Evolutionary conservation across 2,113 vertebrate species (phyloP), one percentile per base, ranked within the genome.

Genomic region (Sialia sialis): DNA sequence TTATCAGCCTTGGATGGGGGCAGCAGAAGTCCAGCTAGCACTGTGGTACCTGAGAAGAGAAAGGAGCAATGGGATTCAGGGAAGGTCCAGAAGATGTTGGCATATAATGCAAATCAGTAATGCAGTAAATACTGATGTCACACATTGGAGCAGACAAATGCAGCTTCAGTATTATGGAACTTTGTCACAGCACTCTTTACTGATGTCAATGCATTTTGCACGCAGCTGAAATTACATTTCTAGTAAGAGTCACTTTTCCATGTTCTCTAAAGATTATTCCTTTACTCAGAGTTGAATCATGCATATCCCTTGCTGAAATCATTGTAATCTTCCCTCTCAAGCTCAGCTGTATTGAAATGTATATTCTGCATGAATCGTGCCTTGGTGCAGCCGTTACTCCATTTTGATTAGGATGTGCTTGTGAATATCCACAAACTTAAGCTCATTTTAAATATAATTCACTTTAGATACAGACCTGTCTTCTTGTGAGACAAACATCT

Each of bases 241-340:
- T 87, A 34, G 89, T 87, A 87, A 91, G 34, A 95, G 70, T 51
- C 67, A 59, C 95, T 95, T 85, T 80, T 87, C 87, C 51, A 29
- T 39, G 89, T 94, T 94, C 84, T 94, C 67, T 66, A 59, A 94
- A 95, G 81, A 79, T 91, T 82, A 91, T 90, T 87, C 63, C 67
- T 83, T 88, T 91, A 66, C 39, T 80, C 84, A 19, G 29, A 80
- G 74, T 94, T 96, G 87, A 95, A 95, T 82, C 87, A 90, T 95
- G 81, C 74, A 87, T 91, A 66, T 81, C 78, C 80, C 60, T 91
- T 91, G 78, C 89, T 93, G 74, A 91, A 91, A 95, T 89, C 7
- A 69, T 89, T 93, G 92, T 69, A 79, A 91, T 95, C 85, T 96
- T 87, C 54, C 62, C 62, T 93, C 87, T 92, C 87, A 69, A 73